Base-by-base conservation (phyloP, 30 jellyfish, hydroid and myxozoan genomes). In the Calvadosia cruxmelitensis region DNA sequence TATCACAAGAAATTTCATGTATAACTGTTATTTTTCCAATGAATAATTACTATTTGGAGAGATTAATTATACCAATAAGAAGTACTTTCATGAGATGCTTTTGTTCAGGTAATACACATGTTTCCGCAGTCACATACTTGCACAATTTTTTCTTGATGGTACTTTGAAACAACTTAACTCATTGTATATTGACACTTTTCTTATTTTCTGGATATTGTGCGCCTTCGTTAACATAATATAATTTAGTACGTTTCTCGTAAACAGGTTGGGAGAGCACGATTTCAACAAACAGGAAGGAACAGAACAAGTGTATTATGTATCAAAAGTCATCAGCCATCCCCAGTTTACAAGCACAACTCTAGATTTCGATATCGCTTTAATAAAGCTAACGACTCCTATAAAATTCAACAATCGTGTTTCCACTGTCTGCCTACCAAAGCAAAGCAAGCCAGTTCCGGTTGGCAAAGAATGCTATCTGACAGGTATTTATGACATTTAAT, bases 381-480 rank as follows among this genome's bases (percentile, higher is more conserved):
- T 86, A 73, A 79, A 86, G 50, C 64, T 86, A 26, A 49, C 73
- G 13, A 63, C 81, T 0, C 96, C 96, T 15, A 88, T 72, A 15
- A 63, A 75, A 27, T 70, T 86, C 36, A 78, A 72, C 10, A 68
- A 85, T 28, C 65, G 34, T 34, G 87, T 75, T 33, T 63, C 75
- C 29, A 78, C 96, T 0, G 96, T 76, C 31, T 86, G 96, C 71
- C 57, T 86, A 33, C 96, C 96, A 32, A 69, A 69, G 32, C 77
- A 79, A 36, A 73, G 69, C 1, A 71, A 75, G 26, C 78, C 52
- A 32, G 84, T 80, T 15, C 92, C 96, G 25, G 86, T 75, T 52
- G 94, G 94, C 33, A 78, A 94, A 31, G 63, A 73, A 34, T 86
- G 96, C 84, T 86, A 31, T 50, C 79, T 86, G 29, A 86, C 94